Evolutionary conservation across 1,140 invertebrate genomes (phyloP).

Genomic region (Pachypsylla venusta): DNA sequence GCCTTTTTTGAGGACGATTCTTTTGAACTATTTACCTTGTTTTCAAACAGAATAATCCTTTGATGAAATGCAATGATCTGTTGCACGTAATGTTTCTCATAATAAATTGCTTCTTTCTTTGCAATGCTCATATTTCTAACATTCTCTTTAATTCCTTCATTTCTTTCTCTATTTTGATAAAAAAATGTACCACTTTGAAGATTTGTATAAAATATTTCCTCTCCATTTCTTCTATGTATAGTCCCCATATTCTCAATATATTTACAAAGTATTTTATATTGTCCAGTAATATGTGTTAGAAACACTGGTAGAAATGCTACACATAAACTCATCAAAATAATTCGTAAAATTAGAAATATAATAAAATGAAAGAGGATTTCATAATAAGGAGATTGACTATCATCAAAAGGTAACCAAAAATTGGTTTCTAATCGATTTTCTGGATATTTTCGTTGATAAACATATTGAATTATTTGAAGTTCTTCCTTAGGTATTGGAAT

Average conservation of each 20-base stretch:
- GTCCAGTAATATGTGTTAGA: neutral
- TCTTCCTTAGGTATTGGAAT: neutral
- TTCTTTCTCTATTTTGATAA: too few relatives aligned
- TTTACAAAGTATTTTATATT: neutral
- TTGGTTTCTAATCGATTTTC: neutral
- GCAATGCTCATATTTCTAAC: neutral
- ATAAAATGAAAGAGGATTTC: neutral
- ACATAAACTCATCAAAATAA: neutral
- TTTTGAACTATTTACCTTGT: too few relatives aligned
- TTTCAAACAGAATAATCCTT: neutral
- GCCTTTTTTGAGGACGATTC: too few relatives aligned
- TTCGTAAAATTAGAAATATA: neutral
- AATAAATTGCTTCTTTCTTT: neutral
- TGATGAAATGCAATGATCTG: neutral
- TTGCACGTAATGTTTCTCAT: neutral
- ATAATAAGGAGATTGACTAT: neutral
- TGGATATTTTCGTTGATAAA: neutral
- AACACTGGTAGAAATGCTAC: neutral
- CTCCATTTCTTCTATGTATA: neutral
- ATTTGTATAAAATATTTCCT: neutral
- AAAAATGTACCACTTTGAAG: neutral
- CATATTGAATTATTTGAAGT: neutral
- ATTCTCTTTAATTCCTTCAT: too few relatives aligned
- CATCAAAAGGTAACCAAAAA: neutral
- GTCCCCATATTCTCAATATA: neutral